Evolutionary conservation across 2,888 invertebrate genomes (phyloP).

Genomic region (Chrysomela aeneicollis): DNA sequence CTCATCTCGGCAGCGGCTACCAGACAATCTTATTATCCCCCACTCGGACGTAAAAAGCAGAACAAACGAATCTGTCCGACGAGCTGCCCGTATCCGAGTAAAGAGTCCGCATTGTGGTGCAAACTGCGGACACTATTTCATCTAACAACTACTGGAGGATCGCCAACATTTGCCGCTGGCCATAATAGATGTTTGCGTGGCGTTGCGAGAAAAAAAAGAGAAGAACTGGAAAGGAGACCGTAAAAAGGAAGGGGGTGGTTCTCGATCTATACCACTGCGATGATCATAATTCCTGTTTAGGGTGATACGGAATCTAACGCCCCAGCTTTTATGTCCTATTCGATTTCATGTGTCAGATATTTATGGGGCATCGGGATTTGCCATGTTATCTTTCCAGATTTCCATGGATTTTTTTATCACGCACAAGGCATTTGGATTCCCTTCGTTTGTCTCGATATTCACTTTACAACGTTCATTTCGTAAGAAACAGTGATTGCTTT

Average conservation of each 20-base stretch:
- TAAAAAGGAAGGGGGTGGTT: slow-evolving; percentile 43
- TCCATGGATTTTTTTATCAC: not conserved
- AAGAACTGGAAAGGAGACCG: slow-evolving; percentile 41
- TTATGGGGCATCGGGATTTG: not conserved
- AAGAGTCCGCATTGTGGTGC: slow-evolving; percentile 52
- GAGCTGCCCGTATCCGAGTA: slow-evolving; percentile 47
- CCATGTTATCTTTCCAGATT: slow-evolving; percentile 1
- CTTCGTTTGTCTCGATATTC: not conserved
- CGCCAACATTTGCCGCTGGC: slow-evolving; percentile 50
- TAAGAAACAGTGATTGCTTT: no score
- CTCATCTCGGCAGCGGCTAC: not conserved
- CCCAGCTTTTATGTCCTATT: not conserved
- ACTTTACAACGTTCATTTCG: no score
- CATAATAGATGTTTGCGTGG: slow-evolving; percentile 40
- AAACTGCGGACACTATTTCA: slow-evolving; percentile 53
- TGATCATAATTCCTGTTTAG: slow-evolving; percentile 50
- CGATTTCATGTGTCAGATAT: not conserved
- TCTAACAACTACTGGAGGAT: slow-evolving; percentile 52
- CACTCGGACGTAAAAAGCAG: slow-evolving; percentile 18
- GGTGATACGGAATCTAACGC: slow-evolving; percentile 14
- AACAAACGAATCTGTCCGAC: slow-evolving; percentile 26
- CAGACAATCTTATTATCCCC: slow-evolving; percentile 14
- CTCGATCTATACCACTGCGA: slow-evolving; percentile 54
- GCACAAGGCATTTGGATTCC: not conserved
- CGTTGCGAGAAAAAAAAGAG: slow-evolving; percentile 12